These are phyloP conservation scores for Rhaphigaster nebulosa DNA, from an alignment of 2,888 invertebrate genomes.

Conservation along the genomic window DNA sequence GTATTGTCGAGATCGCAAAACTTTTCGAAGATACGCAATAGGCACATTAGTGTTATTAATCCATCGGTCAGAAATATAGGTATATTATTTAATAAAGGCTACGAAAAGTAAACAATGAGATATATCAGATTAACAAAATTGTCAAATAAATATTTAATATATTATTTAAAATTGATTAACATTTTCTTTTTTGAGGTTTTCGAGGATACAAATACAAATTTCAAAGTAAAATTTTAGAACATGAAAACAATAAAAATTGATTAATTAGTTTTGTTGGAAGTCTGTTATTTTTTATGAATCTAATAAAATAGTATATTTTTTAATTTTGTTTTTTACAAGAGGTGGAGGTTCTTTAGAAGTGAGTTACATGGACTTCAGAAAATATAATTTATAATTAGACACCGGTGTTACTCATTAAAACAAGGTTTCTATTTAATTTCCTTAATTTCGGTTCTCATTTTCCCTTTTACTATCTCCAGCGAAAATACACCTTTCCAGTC, in stretches of 20 bases:
- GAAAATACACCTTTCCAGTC: slow-evolving; percentile 15
- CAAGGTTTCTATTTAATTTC: slow-evolving; percentile 26
- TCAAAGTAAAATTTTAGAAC: no score
- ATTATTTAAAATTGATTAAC: no score
- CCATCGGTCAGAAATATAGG: no score
- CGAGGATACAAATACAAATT: no score
- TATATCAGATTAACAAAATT: no score
- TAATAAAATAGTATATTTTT: background rate
- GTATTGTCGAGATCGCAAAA: no score
- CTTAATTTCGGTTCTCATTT: slow-evolving; percentile 29
- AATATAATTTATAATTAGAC: slow-evolving; percentile 1
- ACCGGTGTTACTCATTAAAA: slow-evolving; percentile 3
- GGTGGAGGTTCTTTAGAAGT: background rate
- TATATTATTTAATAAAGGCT: no score
- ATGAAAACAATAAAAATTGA: background rate
- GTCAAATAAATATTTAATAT: no score
- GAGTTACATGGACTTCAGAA: background rate
- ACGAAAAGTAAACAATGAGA: no score
- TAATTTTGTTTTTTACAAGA: background rate
- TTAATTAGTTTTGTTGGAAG: background rate
- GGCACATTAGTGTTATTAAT: no score
- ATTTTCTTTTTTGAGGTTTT: no score
- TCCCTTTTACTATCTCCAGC: background rate
- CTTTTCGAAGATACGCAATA: no score
- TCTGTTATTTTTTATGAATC: background rate